Conservation (phyloP, 1,140 invertebrate species). For the Pogonognathellus flavescens region DNA sequence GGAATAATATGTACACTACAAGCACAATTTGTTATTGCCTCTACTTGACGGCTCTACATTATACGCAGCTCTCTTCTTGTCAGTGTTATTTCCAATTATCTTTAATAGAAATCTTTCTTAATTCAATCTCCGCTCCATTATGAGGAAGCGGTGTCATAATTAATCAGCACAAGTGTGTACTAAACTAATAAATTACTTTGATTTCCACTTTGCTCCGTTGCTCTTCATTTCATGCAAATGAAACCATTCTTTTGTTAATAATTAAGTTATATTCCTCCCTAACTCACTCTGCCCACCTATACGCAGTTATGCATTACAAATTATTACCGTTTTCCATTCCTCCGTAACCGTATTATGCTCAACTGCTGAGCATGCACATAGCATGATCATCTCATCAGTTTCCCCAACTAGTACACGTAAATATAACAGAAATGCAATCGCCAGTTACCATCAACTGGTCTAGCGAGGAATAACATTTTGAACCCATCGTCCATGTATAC, state of each 20-base stretch:
- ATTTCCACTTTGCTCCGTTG: slow-evolving; percentile 21
- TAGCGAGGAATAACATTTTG: too few relatives aligned
- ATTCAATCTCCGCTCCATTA: slow-evolving; percentile 9
- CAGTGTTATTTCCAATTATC: slow-evolving; percentile 23
- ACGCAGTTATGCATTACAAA: slow-evolving; percentile 8
- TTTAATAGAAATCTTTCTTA: slow-evolving; percentile 23
- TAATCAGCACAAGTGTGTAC: slow-evolving; percentile 31
- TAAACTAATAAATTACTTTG: slow-evolving; percentile 29
- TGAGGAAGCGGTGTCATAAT: slow-evolving; percentile 22
- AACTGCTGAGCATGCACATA: neutral
- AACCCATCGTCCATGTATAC: too few relatives aligned
- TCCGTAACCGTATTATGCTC: neutral
- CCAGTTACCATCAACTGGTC: too few relatives aligned
- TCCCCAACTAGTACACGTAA: too few relatives aligned
- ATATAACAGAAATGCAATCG: too few relatives aligned
- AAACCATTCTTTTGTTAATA: slow-evolving; percentile 21
- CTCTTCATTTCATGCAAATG: slow-evolving; percentile 32
- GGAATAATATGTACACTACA: too few relatives aligned
- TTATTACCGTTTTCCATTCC: neutral
- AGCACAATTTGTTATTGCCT: too few relatives aligned
- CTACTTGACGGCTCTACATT: too few relatives aligned
- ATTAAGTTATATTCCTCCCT: slow-evolving; percentile 35
- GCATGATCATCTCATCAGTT: neutral
- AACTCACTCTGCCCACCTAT: neutral
- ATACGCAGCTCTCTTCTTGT: neutral